These are phyloP conservation scores for Neoscelio sp. DNA, from an alignment of 2,888 invertebrate species.

Conservation along the genomic window DNA sequence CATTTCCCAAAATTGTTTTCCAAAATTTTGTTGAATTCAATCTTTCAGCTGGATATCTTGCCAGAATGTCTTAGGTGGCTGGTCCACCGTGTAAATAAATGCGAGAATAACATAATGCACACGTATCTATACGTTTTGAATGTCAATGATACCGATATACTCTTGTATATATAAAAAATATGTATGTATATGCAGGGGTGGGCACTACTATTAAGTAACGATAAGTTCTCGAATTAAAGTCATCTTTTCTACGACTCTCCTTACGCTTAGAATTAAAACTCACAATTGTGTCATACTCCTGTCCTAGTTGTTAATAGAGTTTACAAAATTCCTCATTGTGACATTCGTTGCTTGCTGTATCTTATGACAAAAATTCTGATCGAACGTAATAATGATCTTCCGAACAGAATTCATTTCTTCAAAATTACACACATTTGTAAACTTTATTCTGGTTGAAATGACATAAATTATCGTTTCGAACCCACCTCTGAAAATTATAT, in stretches of 20 bases:
- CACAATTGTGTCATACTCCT: conserved; percentile 6
- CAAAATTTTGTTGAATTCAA: conserved; percentile 32
- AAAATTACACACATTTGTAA: too few species aligned
- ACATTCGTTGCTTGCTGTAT: background rate
- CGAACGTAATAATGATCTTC: too few species aligned
- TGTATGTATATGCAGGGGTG: conserved; percentile 59
- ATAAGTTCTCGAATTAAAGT: conserved; percentile 12
- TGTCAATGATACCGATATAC: conserved; percentile 59
- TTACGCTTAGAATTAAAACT: conserved; percentile 32
- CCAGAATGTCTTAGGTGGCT: conserved; percentile 67
- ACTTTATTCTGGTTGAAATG: too few species aligned
- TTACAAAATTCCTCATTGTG: background rate
- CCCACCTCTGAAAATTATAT: conserved; percentile 41
- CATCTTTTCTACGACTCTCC: conserved; percentile 27
- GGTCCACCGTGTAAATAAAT: conserved; percentile 68
- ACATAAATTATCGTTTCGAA: conserved; percentile 7
- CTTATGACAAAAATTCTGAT: too few species aligned
- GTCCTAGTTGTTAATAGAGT: conserved; percentile 12
- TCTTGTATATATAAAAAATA: conserved; percentile 62
- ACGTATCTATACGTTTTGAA: conserved; percentile 53
- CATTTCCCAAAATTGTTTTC: too few species aligned
- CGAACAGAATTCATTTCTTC: too few species aligned
- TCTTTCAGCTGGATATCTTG: conserved; percentile 49
- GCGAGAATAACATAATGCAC: conserved; percentile 58
- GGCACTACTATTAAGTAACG: conserved; percentile 9